These are phyloP conservation scores for Corella eumyota DNA, from an alignment of 23 tunicate genomes.

Conservation along the genomic window DNA sequence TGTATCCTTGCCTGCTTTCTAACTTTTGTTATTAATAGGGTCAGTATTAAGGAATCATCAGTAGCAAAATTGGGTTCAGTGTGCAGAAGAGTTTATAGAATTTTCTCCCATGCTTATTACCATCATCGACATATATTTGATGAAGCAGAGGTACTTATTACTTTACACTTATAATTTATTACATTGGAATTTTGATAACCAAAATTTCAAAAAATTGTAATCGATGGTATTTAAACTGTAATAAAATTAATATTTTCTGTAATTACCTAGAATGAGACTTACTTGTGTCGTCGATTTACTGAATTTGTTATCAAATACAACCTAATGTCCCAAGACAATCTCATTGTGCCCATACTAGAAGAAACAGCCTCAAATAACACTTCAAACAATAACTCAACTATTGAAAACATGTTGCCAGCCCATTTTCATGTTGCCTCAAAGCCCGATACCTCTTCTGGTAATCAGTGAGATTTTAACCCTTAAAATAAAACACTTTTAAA, in stretches of 20 bases:
- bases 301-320: constrained; percentile 78
- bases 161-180: background rate
- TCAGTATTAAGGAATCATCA: constrained; percentile 84
- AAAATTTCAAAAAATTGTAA: background rate
- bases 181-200: background rate
- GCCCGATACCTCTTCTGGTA: no score
- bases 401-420: constrained; percentile 1
- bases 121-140: constrained; percentile 88
- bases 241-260: background rate
- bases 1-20: background rate
- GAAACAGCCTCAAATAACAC: constrained; percentile 8
- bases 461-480: no score
- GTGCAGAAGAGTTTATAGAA: constrained; percentile 91
- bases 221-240: background rate
- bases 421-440: background rate
- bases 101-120: constrained; percentile 95
- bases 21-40: constrained; percentile 31
- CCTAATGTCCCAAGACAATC: constrained; percentile 86
- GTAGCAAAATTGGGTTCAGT: constrained; percentile 90
- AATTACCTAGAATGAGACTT: constrained; percentile 60
- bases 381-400: constrained; percentile 3
- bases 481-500: no score
- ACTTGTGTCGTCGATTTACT: constrained; percentile 84
- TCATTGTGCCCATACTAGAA: constrained; percentile 81
- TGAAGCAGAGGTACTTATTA: constrained; percentile 57